Percentiles rank a stretch among this genome's conserved stretches.
phyloP scores from a whole-genome alignment of 2,888 invertebrate species.

The Zygogramma bicolorata region DNA sequence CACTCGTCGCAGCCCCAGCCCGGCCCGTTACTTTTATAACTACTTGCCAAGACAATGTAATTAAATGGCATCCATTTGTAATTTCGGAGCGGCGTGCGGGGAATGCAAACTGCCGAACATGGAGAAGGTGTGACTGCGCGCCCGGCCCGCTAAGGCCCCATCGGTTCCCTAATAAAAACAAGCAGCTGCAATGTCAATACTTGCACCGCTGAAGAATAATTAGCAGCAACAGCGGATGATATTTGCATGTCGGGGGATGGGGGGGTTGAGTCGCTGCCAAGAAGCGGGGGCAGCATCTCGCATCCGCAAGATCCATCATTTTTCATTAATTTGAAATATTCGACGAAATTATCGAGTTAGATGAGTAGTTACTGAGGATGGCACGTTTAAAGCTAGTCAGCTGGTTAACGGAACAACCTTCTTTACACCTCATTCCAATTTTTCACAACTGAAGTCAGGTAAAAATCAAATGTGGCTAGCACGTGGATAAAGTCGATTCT shows the following conservation, averaged over 20 bases:
- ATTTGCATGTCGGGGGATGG: conserved; percentile 55
- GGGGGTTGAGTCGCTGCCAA: not conserved
- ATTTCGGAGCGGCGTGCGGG: conserved; percentile 66
- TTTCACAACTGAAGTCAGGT: too few relatives aligned
- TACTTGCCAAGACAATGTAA: conserved; percentile 68
- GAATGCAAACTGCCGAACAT: conserved; percentile 67
- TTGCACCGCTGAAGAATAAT: conserved; percentile 63
- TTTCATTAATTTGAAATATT: too few relatives aligned
- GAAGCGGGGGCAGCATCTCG: too few relatives aligned
- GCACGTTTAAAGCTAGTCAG: too few relatives aligned
- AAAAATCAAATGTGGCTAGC: too few relatives aligned
- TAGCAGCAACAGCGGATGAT: conserved; percentile 59
- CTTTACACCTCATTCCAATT: too few relatives aligned
- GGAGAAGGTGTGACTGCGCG: conserved; percentile 67
- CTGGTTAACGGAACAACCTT: too few relatives aligned
- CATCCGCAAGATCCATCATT: too few relatives aligned
- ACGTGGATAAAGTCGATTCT: too few relatives aligned
- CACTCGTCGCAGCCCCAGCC: conserved; percentile 47
- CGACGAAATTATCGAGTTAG: too few relatives aligned
- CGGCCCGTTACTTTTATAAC: conserved; percentile 66
- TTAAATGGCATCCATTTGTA: conserved; percentile 69
- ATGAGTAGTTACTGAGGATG: too few relatives aligned
- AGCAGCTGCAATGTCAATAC: conserved; percentile 65
- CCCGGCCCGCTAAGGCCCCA: conserved; percentile 62
- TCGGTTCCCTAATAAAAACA: conserved; percentile 65